Evolutionary conservation across 2,888 invertebrate genomes (phyloP), one percentile per base, ranked within the genome.

Genomic region (Geophilus truncorum): DNA sequence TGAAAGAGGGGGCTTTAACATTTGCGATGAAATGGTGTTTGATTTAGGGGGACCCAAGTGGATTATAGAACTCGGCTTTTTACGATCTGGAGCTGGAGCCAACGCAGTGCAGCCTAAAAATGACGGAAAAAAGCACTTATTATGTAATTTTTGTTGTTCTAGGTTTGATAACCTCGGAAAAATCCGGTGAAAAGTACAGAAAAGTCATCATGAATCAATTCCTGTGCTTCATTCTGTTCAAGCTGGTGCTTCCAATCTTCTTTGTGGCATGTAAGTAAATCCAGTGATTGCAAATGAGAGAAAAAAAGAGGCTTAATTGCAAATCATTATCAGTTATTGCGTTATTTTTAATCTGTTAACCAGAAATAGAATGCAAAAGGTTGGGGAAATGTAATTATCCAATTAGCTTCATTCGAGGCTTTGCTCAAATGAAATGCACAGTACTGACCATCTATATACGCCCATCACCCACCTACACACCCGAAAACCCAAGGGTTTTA

Each of bases 191-290:
- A 25, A 76, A 76, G 40, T 76, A 76, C 40, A 23, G 80, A 15
- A 30, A 40, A 36, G 70, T 76, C 81, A 81, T 81, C 36, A 78
- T 81, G 81, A 81, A 81, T 51, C 62, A 70, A 45, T 79, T 78
- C 32, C 40, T 79, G 40, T 30, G 79, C 21, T 79, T 81, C 70
- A 36, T 79, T 32, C 70, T 81, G 0, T 79, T 81, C 57, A 70
- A 79, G 62, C 34, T 81, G 51, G 28, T 81, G 40, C 79, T 81
- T 57, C 81, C 81, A 15, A 34, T 79, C 21, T 21, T 62, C 36
- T 79, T 81, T 10, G 36, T 70, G 45, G 79, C 81, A 25, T 32
- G 81, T 81, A 45, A 81, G 79, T 79, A 70, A 34, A 12, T 23
- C 23, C 7, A 5, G 40, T 0, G 3, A 15, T 40, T 12, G 36